These are phyloP conservation scores for Drosophila peninsularis DNA, from an alignment of 2,888 invertebrate species.

Conservation along the genomic window DNA sequence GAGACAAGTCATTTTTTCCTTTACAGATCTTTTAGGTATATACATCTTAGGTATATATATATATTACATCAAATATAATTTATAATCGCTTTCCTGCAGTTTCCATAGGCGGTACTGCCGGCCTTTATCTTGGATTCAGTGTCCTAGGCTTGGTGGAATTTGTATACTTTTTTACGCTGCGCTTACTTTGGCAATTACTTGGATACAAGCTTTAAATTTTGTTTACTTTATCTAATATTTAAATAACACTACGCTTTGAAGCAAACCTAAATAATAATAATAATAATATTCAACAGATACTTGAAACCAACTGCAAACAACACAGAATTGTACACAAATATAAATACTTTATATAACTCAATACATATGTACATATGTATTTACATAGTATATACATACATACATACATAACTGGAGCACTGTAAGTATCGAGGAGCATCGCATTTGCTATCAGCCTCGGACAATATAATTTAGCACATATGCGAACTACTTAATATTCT, in stretches of 20 bases:
- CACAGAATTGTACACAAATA: neutral
- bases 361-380: neutral
- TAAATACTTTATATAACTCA: neutral
- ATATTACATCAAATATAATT: neutral
- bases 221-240: neutral
- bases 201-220: conserved; percentile 70
- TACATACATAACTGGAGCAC: neutral
- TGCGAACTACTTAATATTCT: conserved; percentile 3
- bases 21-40: conserved; percentile 82
- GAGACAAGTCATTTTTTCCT: conserved; percentile 82
- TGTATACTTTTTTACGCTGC: conserved; percentile 89
- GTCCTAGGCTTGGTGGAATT: conserved; percentile 91
- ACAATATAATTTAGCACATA: neutral
- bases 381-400: neutral
- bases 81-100: conserved; percentile 84
- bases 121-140: conserved; percentile 91
- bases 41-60: too few species aligned
- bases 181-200: conserved; percentile 87
- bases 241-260: neutral
- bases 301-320: neutral
- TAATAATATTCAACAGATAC: neutral
- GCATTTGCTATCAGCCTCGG: conserved; percentile 1
- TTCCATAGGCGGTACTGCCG: conserved; percentile 92
- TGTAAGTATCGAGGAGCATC: conserved; percentile 1
- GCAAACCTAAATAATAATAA: neutral